Conservation (phyloP, 2,888 invertebrate species). For the Pristionchus maxplancki region DNA sequence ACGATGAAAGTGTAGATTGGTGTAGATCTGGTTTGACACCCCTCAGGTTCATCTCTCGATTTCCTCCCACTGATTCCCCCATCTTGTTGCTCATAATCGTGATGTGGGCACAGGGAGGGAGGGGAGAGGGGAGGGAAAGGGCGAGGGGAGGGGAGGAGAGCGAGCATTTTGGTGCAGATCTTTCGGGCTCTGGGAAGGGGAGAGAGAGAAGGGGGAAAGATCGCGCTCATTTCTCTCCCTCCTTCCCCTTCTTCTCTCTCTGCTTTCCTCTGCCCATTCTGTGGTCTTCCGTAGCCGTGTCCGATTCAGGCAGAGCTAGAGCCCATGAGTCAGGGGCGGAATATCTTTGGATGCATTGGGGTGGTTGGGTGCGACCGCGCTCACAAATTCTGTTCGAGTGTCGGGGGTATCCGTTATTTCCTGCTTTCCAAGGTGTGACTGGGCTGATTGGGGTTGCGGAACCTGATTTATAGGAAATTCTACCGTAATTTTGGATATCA, state of each 20-base stretch:
- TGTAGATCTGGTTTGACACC: neutral
- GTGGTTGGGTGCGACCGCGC: neutral
- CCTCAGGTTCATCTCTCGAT: neutral
- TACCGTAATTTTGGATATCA: too few species aligned
- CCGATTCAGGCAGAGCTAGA: neutral
- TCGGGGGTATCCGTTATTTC: neutral
- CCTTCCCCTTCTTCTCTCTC: neutral
- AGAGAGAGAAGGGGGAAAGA: slow-evolving; percentile 7
- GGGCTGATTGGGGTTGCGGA: too few species aligned
- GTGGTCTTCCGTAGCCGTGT: neutral
- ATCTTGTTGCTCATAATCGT: slow-evolving; percentile 4
- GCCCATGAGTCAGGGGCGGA: neutral
- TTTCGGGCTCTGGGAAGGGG: neutral
- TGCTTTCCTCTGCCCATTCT: neutral
- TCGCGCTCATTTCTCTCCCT: slow-evolving; percentile 21
- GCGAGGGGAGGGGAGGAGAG: neutral
- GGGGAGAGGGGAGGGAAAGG: neutral
- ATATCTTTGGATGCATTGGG: neutral
- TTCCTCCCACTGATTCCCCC: neutral
- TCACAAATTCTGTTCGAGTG: neutral
- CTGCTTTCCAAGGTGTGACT: too few species aligned
- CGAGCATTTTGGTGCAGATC: slow-evolving; percentile 29
- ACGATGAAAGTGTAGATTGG: neutral
- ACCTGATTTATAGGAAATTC: too few species aligned
- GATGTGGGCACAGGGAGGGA: neutral